Percentiles rank a stretch among this genome's conserved stretches.
These are phyloP conservation scores for Hirundo rustica DNA, from an alignment of 2,797 vertebrate genomes.

Conservation along the genomic window DNA sequence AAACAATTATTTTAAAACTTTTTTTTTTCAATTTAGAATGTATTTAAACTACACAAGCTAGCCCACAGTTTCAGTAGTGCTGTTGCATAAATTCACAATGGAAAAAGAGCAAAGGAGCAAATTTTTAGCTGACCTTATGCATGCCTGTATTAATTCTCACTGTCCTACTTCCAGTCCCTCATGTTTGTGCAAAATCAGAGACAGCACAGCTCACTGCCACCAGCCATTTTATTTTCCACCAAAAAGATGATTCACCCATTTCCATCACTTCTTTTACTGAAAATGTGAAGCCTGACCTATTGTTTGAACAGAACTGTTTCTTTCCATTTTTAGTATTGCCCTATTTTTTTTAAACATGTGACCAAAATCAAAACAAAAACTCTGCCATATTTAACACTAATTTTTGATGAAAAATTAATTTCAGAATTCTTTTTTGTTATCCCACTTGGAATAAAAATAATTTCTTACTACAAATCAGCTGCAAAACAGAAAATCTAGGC, in stretches of 20 bases:
- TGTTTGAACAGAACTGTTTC: neutral
- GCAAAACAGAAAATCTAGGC: neutral
- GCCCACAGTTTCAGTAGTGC: neutral
- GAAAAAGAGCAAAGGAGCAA: neutral
- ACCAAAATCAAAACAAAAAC: neutral
- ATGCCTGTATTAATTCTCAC: neutral
- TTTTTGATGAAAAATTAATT: neutral
- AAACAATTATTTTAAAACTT: neutral
- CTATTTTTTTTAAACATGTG: rapidly evolving
- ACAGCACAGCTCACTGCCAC: neutral
- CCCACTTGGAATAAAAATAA: neutral
- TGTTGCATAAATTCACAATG: neutral
- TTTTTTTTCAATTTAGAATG: neutral
- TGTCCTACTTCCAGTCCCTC: neutral
- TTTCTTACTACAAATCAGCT: neutral
- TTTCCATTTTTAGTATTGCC: neutral
- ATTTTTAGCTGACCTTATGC: neutral
- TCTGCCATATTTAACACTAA: neutral
- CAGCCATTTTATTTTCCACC: neutral
- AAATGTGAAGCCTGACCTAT: neutral
- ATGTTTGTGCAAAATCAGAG: neutral
- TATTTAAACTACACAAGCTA: neutral
- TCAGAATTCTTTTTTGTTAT: neutral
- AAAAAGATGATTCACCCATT: neutral
- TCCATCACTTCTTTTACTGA: neutral